Base-by-base conservation (phyloP, 2,888 invertebrate species). In the Phlogophora meticulosa region DNA sequence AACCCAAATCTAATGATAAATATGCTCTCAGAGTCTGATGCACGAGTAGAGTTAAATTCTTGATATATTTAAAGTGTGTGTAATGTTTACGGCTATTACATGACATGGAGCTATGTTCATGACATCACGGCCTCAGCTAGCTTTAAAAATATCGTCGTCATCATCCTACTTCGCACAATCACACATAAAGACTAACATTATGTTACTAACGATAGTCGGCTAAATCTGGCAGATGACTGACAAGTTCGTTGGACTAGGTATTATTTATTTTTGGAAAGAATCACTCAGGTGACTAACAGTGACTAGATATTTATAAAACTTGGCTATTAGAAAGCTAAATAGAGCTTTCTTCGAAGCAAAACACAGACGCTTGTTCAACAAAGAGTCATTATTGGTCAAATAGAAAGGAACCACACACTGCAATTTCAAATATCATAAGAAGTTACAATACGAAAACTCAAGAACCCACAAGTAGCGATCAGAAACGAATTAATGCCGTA, bases 81-180 rank as follows among this genome's bases (percentile, higher is more conserved):
- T 64, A 73, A 69, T 66, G 66, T 62, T 72, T 62, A 57, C 68
- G 38, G 20, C 57, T 67, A 56, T 75, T 61, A 67, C 59, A 73
- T 72, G 72, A 59, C 70, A 76, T 62, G 65, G 65, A 72, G 72
- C 40, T 63, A 45, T 28, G 43, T 70, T 28, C 61, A 81, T 86
- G 85, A 83, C 78, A 84, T 86, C 84, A 86, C 76, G 80, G 72
- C 82, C 84, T 84, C 79, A 82, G 64, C 73, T 71, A 66, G 66
- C 79, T 81, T 83, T 85, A 74, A 82, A 83, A 82, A 79, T 76
- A 67, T 53, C 63, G 34, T 34, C 62, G 76, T 78, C 72, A 78
- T 80, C 75, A 57, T 42, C 71, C 52, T 59, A 51, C 52, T 65
- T 59, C 34, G 64, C 58, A 66, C 80, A 72, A 72, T 70, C 69